phyloP scores from a whole-genome alignment of 2,113 vertebrate genomes.

The Elephas maximus region DNA sequence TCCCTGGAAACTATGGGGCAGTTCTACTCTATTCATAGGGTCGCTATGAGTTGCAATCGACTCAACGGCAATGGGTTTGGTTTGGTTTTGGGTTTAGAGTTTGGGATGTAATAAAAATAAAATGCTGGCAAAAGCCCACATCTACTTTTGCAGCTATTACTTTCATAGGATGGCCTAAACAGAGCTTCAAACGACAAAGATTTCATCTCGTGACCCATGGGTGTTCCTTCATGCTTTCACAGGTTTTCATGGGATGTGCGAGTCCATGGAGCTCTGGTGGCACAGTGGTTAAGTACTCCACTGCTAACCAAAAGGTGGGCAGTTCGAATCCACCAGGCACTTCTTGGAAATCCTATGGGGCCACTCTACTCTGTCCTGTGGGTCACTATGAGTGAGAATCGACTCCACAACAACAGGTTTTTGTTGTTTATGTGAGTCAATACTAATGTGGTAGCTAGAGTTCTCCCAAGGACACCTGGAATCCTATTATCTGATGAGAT shows the following conservation, averaged over 20 bases:
- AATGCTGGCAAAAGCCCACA: neutral
- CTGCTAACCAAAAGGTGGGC: too few species aligned
- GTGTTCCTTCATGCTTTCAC: neutral
- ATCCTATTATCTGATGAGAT: slow-evolving; percentile 31
- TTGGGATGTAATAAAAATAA: neutral
- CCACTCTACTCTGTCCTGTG: too few species aligned
- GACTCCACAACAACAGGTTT: too few species aligned
- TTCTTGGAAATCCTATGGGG: too few species aligned
- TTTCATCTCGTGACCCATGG: neutral
- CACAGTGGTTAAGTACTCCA: too few species aligned
- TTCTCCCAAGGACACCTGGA: neutral
- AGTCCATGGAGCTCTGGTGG: neutral
- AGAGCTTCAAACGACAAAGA: neutral
- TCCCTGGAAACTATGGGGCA: too few species aligned
- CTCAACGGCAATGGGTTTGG: too few species aligned
- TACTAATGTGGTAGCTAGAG: neutral
- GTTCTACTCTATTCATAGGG: too few species aligned
- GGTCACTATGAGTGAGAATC: too few species aligned
- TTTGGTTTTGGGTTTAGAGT: neutral
- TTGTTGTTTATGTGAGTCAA: neutral
- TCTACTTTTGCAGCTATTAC: neutral
- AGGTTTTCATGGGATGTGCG: neutral
- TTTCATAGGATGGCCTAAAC: neutral
- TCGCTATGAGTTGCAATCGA: too few species aligned
- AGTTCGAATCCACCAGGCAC: too few species aligned